Evolutionary conservation across 2,113 vertebrate genomes (phyloP).

Genomic region (Psilopogon haemacephalus): DNA sequence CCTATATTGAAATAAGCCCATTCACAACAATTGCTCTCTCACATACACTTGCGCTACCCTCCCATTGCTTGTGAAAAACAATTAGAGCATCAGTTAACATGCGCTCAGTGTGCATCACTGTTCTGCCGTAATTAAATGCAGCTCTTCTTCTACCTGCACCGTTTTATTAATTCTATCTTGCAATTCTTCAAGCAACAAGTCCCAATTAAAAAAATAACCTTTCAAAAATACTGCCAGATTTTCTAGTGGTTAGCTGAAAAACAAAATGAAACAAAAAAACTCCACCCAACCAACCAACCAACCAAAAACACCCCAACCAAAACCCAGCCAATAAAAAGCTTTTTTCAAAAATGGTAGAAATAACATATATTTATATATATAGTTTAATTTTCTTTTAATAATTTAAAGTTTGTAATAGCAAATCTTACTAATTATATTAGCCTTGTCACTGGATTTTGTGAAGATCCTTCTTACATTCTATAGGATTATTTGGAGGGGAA

Average conservation of each 20-base stretch:
- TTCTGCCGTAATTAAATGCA: background rate
- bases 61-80: background rate
- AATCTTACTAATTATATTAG: background rate
- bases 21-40: background rate
- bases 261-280: background rate
- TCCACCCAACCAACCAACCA: too few species aligned
- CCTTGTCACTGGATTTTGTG: background rate
- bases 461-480: background rate
- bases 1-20: background rate
- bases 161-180: background rate
- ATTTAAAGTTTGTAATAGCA: background rate
- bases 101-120: background rate
- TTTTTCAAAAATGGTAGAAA: background rate
- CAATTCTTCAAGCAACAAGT: background rate
- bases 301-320: background rate
- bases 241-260: background rate
- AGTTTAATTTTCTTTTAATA: background rate
- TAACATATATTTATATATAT: background rate
- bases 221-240: background rate
- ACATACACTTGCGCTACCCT: background rate
- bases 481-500: background rate
- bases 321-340: too few species aligned
- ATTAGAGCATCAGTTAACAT: background rate
- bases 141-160: background rate
- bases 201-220: background rate